Conservation (phyloP, 2,797 vertebrate species). For the Picus viridis region DNA sequence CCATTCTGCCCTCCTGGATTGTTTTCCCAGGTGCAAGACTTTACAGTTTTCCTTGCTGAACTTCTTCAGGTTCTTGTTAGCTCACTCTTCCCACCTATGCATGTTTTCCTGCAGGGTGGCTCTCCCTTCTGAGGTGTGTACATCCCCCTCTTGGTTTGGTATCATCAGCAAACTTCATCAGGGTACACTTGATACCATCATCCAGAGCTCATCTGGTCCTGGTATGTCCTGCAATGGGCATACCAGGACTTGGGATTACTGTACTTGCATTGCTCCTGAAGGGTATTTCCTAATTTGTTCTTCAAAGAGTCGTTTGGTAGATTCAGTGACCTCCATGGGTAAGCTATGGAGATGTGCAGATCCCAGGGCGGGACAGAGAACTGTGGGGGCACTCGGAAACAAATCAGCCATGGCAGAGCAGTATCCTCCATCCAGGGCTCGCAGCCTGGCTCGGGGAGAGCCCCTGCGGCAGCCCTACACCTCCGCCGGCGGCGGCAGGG, state of each 20-base stretch:
- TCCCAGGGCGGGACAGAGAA: neutral
- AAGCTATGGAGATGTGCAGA: accelerated
- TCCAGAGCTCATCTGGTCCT: neutral
- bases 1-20: neutral
- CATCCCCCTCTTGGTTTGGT: neutral
- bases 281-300: neutral
- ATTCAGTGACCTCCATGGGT: accelerated
- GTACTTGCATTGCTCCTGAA: neutral
- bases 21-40: neutral
- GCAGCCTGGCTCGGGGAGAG: neutral
- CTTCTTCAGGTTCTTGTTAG: neutral
- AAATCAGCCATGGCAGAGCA: accelerated
- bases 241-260: neutral
- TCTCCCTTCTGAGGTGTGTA: neutral
- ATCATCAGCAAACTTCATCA: neutral
- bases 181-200: neutral
- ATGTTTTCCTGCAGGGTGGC: neutral
- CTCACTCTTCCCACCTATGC: neutral
- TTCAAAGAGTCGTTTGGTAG: accelerated
- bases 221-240: neutral
- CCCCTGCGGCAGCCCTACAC: neutral
- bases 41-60: neutral
- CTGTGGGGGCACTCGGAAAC: accelerated
- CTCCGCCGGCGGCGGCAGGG: neutral
- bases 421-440: accelerated